Evolutionary conservation across 1,140 invertebrate species (phyloP), one percentile per base, ranked within the genome.

Genomic region (Aleiodes sp.): DNA sequence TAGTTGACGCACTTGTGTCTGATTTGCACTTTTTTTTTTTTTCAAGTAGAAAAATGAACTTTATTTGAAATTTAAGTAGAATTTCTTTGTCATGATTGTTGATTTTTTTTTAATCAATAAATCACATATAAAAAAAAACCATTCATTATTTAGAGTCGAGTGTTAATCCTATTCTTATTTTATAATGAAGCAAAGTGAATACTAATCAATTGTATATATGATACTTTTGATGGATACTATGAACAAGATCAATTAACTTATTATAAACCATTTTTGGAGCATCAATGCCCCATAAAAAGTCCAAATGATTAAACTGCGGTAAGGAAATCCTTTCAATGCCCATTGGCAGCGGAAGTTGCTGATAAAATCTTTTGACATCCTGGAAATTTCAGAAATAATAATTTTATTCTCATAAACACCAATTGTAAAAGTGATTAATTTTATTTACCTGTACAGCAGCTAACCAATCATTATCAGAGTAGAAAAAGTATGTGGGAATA

Each of bases 391-490:
- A 56, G 9, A 56, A 24, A 26, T 12, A 24, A 26, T 56, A 26
- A 33, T 8, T 33, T 4, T 33, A 4, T 4, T 33, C 9, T 4
- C 9, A 4, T 33, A 33, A 33, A 33, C 9, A 4, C 9, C 9
- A 33, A 33, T 33, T 4, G 9, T 4, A 33, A 33, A 33, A 33
- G 9, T 33, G 4, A 33, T 56, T 1, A 28, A 56, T 26, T 28
- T 28, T 24, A n/a, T n/a, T 28, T 56, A 56, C 46, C 4, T 10
- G 1, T 8, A 56, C 19, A 8, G 88, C 89, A 1, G 92, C 89
- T 0, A 95, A 81, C 88, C 89, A 92, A 81, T 95, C 94, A 74
- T 94, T 93, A 39, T 89, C 79, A 1, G 88, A 88, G 75, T 88
- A 92, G 71, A 92, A 89, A 1, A 95, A 70, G 10, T 89, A 90